phyloP scores from a whole-genome alignment of 2,797 vertebrate genomes.

The Meriones psammophilus region DNA sequence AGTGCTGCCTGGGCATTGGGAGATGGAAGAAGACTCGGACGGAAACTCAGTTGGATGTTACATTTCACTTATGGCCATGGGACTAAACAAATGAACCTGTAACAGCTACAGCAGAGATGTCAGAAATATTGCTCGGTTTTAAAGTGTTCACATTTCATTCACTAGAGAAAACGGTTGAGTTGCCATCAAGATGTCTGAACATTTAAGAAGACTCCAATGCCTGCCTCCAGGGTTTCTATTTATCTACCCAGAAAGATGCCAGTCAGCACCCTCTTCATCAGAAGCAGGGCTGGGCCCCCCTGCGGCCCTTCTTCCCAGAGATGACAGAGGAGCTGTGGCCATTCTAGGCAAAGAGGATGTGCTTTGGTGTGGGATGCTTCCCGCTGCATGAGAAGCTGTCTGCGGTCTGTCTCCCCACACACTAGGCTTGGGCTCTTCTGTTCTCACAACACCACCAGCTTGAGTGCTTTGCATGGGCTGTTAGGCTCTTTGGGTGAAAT shows the following conservation, averaged over 20 bases:
- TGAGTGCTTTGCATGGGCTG: neutral
- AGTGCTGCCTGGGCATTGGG: neutral
- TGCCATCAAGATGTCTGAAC: neutral
- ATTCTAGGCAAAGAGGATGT: neutral
- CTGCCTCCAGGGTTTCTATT: neutral
- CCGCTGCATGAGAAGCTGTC: neutral
- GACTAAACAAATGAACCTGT: neutral
- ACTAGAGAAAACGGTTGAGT: neutral
- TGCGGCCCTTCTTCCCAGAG: too few species aligned
- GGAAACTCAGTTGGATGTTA: neutral
- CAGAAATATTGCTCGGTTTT: slow-evolving; percentile 57
- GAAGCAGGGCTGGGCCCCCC: neutral
- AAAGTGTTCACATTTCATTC: neutral
- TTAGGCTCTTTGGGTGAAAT: neutral
- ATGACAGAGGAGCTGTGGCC: neutral
- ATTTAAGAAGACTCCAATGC: neutral
- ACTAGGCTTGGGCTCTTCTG: neutral
- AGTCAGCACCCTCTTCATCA: neutral
- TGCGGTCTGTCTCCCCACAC: neutral
- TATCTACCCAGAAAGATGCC: neutral
- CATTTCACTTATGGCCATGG: neutral
- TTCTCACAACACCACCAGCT: neutral
- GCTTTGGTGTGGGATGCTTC: neutral
- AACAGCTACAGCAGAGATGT: neutral
- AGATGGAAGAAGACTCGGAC: neutral